Percentiles rank a stretch among this genome's conserved stretches.
phyloP scores from a whole-genome alignment of 2,797 vertebrate species.

The Premnoplex brunnescens region DNA sequence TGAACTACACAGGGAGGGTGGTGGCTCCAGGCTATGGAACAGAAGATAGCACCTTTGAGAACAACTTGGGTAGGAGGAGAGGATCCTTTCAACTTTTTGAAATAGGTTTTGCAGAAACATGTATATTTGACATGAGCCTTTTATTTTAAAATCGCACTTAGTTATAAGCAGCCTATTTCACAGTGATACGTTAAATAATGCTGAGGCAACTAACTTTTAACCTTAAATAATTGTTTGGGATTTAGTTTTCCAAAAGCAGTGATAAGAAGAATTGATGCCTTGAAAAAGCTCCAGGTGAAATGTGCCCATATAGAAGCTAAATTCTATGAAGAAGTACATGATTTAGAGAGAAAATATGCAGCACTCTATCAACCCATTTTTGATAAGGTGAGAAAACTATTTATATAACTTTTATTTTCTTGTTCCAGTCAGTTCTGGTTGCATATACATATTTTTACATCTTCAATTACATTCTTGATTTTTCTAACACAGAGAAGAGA shows the following conservation, averaged over 20 bases:
- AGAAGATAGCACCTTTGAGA: not conserved
- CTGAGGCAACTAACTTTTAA: not conserved
- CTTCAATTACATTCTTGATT: not conserved
- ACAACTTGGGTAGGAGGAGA: not conserved
- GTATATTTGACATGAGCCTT: not conserved
- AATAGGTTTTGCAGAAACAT: not conserved
- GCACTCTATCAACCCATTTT: constrained; percentile 92
- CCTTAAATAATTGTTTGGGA: not conserved
- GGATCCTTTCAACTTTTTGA: not conserved
- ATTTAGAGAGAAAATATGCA: constrained; percentile 94
- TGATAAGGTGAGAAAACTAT: constrained; percentile 84
- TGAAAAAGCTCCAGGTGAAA: constrained; percentile 95
- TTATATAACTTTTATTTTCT: not conserved
- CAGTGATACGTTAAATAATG: not conserved
- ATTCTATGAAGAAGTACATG: constrained; percentile 98
- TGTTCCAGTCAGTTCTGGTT: not conserved
- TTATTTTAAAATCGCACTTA: not conserved
- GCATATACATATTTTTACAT: not conserved
- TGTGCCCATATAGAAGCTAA: constrained; percentile 95
- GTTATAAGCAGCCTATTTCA: not conserved
- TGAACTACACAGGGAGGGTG: not conserved
- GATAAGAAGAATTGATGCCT: constrained; percentile 91
- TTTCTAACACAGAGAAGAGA: constrained; percentile 83
- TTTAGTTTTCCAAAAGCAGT: constrained; percentile 90
- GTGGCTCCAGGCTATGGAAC: not conserved